phyloP scores from a whole-genome alignment of 2,888 invertebrate species.

The Drosophila lutescens region DNA sequence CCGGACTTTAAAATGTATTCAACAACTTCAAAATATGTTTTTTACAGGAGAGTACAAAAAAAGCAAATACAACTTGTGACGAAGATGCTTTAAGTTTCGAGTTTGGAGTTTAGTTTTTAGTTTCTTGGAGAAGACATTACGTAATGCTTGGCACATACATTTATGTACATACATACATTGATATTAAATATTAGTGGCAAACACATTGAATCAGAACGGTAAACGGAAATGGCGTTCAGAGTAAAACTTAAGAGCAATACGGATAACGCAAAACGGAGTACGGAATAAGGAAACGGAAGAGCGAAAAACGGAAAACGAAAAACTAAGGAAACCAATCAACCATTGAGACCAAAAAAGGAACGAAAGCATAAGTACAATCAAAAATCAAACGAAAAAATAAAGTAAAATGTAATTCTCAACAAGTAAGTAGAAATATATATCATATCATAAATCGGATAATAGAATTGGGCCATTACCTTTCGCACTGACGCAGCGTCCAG shows the following conservation, averaged over 20 bases:
- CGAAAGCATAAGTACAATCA: conserved; percentile 5
- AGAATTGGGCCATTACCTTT: conserved; percentile 90
- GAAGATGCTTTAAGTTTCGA: conserved; percentile 18
- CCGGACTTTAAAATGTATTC: conserved; percentile 10
- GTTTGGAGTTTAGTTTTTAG: conserved; percentile 19
- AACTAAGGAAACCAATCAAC: conserved; percentile 5
- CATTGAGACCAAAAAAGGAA: conserved; percentile 7
- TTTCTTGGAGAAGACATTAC: conserved; percentile 59
- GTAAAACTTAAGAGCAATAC: conserved; percentile 24
- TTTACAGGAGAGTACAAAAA: conserved; percentile 6
- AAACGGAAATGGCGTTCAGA: conserved; percentile 35
- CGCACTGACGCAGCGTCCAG: conserved; percentile 99
- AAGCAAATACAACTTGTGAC: conserved; percentile 28
- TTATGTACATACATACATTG: conserved; percentile 64
- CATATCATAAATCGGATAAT: conserved; percentile 8
- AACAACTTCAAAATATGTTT: conserved; percentile 6
- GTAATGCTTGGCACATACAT: conserved; percentile 70
- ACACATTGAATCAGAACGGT: conserved; percentile 65
- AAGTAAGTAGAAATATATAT: conserved; percentile 53
- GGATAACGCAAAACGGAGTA: conserved; percentile 23
- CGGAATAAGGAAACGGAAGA: background rate
- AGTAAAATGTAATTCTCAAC: conserved; percentile 28
- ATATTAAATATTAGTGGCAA: conserved; percentile 70
- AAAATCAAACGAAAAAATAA: conserved; percentile 17
- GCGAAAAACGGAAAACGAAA: conserved; percentile 5